phyloP scores from a whole-genome alignment of 2,113 vertebrate species.

The Melanostigma gelatinosum region DNA sequence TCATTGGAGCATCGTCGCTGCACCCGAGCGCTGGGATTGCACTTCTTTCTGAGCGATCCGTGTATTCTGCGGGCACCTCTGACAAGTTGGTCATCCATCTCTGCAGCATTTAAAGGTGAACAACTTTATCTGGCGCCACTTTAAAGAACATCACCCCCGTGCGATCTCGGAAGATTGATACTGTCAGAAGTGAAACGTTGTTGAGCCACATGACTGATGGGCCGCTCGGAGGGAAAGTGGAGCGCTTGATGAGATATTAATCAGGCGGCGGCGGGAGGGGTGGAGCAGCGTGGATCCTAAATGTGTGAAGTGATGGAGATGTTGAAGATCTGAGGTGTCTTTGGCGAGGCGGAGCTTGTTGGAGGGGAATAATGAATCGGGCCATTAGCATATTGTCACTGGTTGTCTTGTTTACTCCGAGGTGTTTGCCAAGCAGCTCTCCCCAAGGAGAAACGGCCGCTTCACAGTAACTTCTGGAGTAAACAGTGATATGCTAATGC shows the following conservation, averaged over 20 bases:
- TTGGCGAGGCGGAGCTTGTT: conserved; percentile 72
- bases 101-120: conserved; percentile 60
- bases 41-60: conserved; percentile 10
- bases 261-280: conserved; percentile 62
- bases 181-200: conserved; percentile 57
- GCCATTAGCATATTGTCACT: conserved; percentile 79
- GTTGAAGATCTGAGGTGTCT: conserved; percentile 66
- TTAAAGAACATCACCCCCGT: conserved; percentile 47
- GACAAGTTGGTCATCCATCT: conserved; percentile 51
- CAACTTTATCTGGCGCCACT: conserved; percentile 65
- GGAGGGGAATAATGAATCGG: conserved; percentile 73
- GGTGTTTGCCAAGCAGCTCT: conserved; percentile 78
- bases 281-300: conserved; percentile 48
- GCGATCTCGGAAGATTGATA: conserved; percentile 60
- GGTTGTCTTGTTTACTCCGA: conserved; percentile 77
- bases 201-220: conserved; percentile 67
- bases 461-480: conserved; percentile 76
- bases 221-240: conserved; percentile 54
- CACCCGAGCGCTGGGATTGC: background rate
- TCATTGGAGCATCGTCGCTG: conserved; percentile 47
- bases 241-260: conserved; percentile 79
- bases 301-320: conserved; percentile 63
- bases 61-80: conserved; percentile 40
- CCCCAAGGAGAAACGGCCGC: conserved; percentile 75
- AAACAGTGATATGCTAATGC: conserved; percentile 75